These are phyloP conservation scores for Ophion obscuratus DNA, from an alignment of 2,888 invertebrate genomes.

Conservation along the genomic window DNA sequence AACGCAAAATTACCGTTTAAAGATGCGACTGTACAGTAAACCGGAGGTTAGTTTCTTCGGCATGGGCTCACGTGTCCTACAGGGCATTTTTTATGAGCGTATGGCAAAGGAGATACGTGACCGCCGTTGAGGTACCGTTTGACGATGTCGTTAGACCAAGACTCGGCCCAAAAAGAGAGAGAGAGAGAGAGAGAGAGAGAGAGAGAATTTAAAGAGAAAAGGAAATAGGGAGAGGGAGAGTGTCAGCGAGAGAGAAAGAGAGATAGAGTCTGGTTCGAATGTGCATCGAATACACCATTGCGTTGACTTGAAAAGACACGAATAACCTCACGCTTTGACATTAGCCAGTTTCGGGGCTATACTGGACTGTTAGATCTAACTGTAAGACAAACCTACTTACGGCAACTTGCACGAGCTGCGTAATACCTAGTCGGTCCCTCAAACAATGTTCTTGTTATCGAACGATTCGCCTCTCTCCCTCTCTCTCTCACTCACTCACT, in stretches of 20 bases:
- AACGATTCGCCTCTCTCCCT: conserved; percentile 30
- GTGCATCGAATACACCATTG: conserved; percentile 62
- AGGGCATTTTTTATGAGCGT: conserved; percentile 2
- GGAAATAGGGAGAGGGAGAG: conserved; percentile 23
- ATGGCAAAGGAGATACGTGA: conserved; percentile 6
- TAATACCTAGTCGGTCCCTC: conserved; percentile 42
- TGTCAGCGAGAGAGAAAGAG: background rate
- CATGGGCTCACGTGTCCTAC: background rate
- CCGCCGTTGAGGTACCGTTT: conserved; percentile 24
- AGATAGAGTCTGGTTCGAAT: conserved; percentile 31
- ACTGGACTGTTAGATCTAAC: conserved; percentile 81
- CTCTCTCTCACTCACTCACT: conserved; percentile 43
- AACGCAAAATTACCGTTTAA: too few species aligned
- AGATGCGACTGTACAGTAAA: too few species aligned
- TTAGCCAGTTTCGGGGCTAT: conserved; percentile 49
- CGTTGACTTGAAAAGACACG: conserved; percentile 14
- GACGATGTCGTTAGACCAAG: conserved; percentile 6
- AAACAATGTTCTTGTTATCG: conserved; percentile 48
- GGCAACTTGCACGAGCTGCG: conserved; percentile 41
- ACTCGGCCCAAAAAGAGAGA: background rate
- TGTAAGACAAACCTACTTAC: conserved; percentile 83
- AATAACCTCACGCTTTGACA: conserved; percentile 18
- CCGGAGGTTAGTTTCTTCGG: too few species aligned
- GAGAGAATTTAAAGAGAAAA: background rate
- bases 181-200: conserved; percentile 20